Conservation (phyloP, 2,888 invertebrate genomes). For the Drosophila mimica region DNA sequence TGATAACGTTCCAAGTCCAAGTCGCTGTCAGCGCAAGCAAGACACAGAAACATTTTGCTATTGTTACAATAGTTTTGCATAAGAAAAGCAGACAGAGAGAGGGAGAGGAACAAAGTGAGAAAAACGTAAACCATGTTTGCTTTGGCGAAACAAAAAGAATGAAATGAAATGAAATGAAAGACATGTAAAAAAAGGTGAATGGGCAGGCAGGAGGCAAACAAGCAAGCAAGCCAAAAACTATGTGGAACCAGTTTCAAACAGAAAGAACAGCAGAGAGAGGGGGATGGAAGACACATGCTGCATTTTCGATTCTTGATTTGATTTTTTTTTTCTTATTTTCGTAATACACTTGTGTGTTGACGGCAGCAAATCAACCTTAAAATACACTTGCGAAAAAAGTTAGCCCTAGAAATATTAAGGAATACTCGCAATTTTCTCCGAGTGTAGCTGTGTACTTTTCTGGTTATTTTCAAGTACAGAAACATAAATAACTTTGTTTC, state of each 20-base stretch:
- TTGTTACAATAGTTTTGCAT: slow-evolving; percentile 58
- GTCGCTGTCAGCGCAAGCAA: slow-evolving; percentile 20
- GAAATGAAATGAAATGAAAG: slow-evolving; percentile 39
- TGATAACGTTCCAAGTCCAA: slow-evolving; percentile 39
- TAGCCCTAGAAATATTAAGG: not conserved
- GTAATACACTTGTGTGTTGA: slow-evolving; percentile 15
- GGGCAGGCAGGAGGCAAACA: slow-evolving; percentile 29
- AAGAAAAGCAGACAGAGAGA: slow-evolving; percentile 18
- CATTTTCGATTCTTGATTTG: slow-evolving; percentile 58
- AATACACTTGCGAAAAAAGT: slow-evolving; percentile 1
- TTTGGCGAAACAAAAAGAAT: slow-evolving; percentile 36
- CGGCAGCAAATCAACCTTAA: slow-evolving; percentile 17
- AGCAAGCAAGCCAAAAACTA: slow-evolving; percentile 35
- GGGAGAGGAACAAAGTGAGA: slow-evolving; percentile 12
- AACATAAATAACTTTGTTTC: slow-evolving; percentile 27
- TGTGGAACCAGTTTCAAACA: slow-evolving; percentile 54
- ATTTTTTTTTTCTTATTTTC: slow-evolving; percentile 30
- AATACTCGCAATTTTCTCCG: not conserved
- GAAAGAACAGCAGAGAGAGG: slow-evolving; percentile 2
- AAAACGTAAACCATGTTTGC: slow-evolving; percentile 49
- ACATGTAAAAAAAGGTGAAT: slow-evolving; percentile 53
- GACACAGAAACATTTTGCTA: slow-evolving; percentile 47
- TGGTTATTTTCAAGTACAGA: slow-evolving; percentile 22
- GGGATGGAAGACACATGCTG: slow-evolving; percentile 60
- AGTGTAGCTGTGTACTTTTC: slow-evolving; percentile 15